A percentile compares a stretch with the other conserved stretches of the same genome.
These are phyloP conservation scores for Andricus quercusramuli DNA, from an alignment of 2,888 invertebrate genomes.

Conservation along the genomic window DNA sequence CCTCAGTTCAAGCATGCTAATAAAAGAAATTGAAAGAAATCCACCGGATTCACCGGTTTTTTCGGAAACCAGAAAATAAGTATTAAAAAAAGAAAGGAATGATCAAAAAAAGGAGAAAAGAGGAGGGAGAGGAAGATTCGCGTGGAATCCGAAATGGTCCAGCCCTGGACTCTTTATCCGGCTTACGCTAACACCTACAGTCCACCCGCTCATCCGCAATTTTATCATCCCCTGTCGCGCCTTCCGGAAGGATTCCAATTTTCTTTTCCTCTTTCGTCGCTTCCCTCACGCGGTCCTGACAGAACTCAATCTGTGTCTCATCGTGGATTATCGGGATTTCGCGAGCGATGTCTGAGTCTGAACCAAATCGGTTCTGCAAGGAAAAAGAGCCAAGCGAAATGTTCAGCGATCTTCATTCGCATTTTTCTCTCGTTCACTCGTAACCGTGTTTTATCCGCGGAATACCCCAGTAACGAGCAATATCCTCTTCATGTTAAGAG, in stretches of 20 bases:
- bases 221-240: conserved; percentile 70
- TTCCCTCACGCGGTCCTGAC: conserved; percentile 58
- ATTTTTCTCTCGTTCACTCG: conserved; percentile 17
- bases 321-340: conserved; percentile 77
- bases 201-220: conserved; percentile 69
- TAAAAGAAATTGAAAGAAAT: no score
- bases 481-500: not conserved
- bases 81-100: not conserved
- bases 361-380: conserved; percentile 34
- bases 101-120: not conserved
- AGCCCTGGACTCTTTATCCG: conserved; percentile 60
- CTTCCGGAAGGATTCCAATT: conserved; percentile 74
- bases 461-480: not conserved
- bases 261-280: conserved; percentile 67
- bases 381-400: conserved; percentile 28
- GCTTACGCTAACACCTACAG: conserved; percentile 74
- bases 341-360: conserved; percentile 56
- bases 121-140: conserved; percentile 1
- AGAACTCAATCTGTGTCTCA: conserved; percentile 77
- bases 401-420: conserved; percentile 31
- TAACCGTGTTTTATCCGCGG: not conserved
- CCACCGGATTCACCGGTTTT: accelerated
- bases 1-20: no score
- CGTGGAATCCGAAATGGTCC: conserved; percentile 14
- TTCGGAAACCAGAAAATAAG: not conserved